phyloP scores from a whole-genome alignment of 2,888 invertebrate genomes.

The Epistrophella euchroma region DNA sequence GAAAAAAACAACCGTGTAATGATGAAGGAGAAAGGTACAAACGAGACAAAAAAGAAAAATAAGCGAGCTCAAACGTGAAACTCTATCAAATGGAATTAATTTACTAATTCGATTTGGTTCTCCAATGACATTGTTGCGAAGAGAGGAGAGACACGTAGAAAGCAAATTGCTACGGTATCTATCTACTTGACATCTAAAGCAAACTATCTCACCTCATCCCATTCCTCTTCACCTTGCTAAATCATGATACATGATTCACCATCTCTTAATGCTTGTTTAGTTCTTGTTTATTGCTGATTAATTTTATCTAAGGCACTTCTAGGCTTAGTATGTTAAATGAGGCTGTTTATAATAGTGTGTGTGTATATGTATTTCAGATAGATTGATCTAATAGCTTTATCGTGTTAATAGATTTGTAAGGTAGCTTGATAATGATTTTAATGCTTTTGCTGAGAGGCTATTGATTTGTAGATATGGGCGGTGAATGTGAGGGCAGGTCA shows the following conservation, averaged over 20 bases:
- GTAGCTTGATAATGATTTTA: slow-evolving; percentile 13
- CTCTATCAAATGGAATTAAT: slow-evolving; percentile 71
- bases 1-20: background rate
- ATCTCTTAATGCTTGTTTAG: slow-evolving; percentile 24
- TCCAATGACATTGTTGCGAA: slow-evolving; percentile 35
- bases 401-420: slow-evolving; percentile 39
- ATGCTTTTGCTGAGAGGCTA: slow-evolving; percentile 29
- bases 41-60: background rate
- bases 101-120: slow-evolving; percentile 63
- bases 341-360: background rate
- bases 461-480: slow-evolving; percentile 29
- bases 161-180: background rate
- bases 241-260: slow-evolving; percentile 42
- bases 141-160: background rate
- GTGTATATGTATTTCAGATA: background rate
- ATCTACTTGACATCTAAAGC: slow-evolving; percentile 51
- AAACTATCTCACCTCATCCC: slow-evolving; percentile 15
- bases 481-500: slow-evolving; percentile 5
- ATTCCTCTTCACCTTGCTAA: background rate
- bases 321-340: slow-evolving; percentile 3
- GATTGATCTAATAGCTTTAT: slow-evolving; percentile 30
- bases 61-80: slow-evolving; percentile 46
- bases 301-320: slow-evolving; percentile 29
- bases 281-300: slow-evolving; percentile 39
- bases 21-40: background rate